A percentile compares a stretch with the other conserved stretches of the same genome.
phyloP scores from a whole-genome alignment of 2,797 vertebrate genomes.

The Galago senegalensis region DNA sequence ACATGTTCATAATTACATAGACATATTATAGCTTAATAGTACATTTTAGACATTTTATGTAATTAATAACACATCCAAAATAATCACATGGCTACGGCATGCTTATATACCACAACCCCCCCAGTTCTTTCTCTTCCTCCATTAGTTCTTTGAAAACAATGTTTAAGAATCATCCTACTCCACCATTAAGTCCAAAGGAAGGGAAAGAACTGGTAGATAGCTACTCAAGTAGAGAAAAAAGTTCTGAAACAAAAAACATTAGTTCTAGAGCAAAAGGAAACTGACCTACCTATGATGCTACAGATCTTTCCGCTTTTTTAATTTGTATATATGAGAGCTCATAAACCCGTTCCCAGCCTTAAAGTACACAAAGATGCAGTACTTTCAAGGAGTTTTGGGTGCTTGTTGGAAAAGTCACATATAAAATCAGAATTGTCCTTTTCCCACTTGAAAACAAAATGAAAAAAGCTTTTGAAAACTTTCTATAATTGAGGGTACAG shows the following conservation, averaged over 20 bases:
- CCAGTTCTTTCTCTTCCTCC: neutral
- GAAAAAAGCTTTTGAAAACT: neutral
- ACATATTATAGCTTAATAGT: neutral
- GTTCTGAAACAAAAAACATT: neutral
- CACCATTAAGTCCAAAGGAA: neutral
- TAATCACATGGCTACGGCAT: conserved; percentile 20
- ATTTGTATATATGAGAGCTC: neutral
- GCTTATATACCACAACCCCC: neutral
- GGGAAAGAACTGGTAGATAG: neutral
- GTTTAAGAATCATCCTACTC: neutral
- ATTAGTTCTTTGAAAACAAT: neutral
- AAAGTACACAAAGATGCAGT: neutral
- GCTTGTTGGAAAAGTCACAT: neutral
- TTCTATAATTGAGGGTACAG: neutral
- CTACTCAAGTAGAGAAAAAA: neutral
- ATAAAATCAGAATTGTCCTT: neutral
- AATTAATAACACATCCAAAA: neutral
- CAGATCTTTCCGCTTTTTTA: neutral
- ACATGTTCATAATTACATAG: neutral
- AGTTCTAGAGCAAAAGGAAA: neutral
- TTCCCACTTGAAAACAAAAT: conserved; percentile 7
- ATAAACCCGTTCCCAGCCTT: neutral
- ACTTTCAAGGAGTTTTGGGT: neutral
- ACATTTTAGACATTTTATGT: neutral
- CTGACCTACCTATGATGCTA: neutral